Conservation (phyloP, 2,113 vertebrate genomes). For the Todiramphus saurophagus region DNA sequence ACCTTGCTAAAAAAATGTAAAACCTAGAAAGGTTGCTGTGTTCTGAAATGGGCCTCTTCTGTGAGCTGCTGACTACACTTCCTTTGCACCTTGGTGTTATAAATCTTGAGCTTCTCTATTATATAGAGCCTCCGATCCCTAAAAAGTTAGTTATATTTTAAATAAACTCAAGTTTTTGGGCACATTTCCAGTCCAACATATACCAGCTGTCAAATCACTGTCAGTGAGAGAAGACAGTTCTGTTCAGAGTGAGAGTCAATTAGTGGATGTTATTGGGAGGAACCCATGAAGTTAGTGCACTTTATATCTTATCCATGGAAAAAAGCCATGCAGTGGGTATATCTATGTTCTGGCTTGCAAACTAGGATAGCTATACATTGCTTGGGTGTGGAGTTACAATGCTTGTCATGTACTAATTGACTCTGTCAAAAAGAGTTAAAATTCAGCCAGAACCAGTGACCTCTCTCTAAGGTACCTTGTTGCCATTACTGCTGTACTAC, state of each 20-base stretch:
- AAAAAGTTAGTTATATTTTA: not conserved
- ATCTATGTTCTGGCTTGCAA: not conserved
- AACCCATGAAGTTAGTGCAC: not conserved
- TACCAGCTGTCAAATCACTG: not conserved
- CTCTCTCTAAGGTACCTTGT: not conserved
- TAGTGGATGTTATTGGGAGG: not conserved
- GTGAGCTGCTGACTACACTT: not conserved
- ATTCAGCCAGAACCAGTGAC: not conserved
- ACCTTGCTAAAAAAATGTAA: not conserved
- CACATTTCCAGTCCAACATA: not conserved
- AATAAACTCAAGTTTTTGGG: not conserved
- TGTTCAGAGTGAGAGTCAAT: not conserved
- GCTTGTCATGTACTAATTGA: not conserved
- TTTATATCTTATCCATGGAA: accelerated
- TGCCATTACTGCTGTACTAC: not conserved
- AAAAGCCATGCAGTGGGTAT: accelerated
- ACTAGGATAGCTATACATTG: accelerated
- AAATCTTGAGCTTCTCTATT: not conserved
- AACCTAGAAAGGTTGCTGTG: not conserved
- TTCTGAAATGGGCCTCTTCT: not conserved
- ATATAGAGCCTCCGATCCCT: not conserved
- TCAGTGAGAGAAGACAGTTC: not conserved
- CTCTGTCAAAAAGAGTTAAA: not conserved
- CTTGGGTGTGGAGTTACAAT: not conserved
- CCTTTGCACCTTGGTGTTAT: not conserved